These are phyloP conservation scores for Drosophila micromelanica DNA, from an alignment of 1,140 invertebrate species.

Conservation along the genomic window DNA sequence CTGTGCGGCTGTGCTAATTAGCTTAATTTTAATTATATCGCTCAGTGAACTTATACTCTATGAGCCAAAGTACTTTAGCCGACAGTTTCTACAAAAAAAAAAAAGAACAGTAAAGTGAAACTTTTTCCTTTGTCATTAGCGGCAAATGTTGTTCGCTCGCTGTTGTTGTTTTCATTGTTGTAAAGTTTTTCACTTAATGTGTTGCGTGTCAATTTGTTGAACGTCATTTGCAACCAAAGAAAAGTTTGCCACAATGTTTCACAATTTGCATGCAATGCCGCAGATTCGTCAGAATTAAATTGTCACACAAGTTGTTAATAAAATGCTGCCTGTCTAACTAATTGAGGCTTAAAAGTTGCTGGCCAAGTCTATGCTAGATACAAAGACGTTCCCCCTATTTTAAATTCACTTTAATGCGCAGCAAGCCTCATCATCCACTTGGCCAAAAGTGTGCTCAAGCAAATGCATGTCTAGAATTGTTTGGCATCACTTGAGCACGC, in stretches of 20 bases:
- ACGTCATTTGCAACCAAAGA: conserved; percentile 34
- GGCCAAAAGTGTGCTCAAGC: conserved; percentile 29
- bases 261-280: conserved; percentile 1
- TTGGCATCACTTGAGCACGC: conserved; percentile 63
- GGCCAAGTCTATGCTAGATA: not conserved
- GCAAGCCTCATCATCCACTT: not conserved
- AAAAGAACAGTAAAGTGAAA: conserved; percentile 19
- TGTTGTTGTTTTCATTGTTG: not conserved
- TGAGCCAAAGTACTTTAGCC: not conserved
- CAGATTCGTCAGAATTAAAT: conserved; percentile 1
- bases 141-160: conserved; percentile 19
- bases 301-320: not conserved
- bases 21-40: conserved; percentile 51
- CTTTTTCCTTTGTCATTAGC: conserved; percentile 42
- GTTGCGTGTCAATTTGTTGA: conserved; percentile 22
- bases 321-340: not conserved
- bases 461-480: not conserved
- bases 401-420: not conserved
- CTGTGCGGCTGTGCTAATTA: conserved; percentile 49
- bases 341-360: conserved; percentile 1
- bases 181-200: conserved; percentile 32
- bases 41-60: not conserved
- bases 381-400: not conserved
- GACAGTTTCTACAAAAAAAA: not conserved
- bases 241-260: conserved; percentile 7